Percentiles rank a stretch among this genome's conserved stretches.
These are phyloP conservation scores for Pristionchus fissidentatus DNA, from an alignment of 2,888 invertebrate species.

Conservation along the genomic window DNA sequence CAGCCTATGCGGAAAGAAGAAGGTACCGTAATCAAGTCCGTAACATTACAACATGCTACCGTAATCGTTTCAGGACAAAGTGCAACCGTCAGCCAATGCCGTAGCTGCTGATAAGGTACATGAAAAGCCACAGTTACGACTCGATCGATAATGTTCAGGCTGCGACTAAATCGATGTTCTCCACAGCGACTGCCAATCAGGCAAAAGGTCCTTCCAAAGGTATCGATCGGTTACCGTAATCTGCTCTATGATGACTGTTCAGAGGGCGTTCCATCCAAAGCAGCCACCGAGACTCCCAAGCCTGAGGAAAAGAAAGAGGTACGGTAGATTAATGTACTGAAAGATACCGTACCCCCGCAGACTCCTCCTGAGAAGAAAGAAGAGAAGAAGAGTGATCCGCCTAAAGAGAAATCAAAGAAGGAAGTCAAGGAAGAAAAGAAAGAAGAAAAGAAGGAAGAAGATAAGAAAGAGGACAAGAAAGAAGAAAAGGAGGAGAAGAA, in stretches of 20 bases:
- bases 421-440: not conserved
- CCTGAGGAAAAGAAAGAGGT: conserved; percentile 19
- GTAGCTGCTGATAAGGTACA: conserved; percentile 32
- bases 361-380: conserved; percentile 11
- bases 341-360: not conserved
- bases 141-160: not conserved
- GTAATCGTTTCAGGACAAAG: not conserved
- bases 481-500: conserved; percentile 12
- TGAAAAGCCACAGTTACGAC: not conserved
- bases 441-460: not conserved
- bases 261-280: not conserved
- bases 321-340: not conserved
- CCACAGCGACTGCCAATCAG: not conserved
- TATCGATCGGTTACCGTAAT: not conserved
- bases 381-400: conserved; percentile 5
- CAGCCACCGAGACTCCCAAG: conserved; percentile 1
- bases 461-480: not conserved
- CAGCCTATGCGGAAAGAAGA: conserved; percentile 12
- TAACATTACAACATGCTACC: too few species aligned
- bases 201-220: not conserved
- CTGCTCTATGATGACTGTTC: not conserved
- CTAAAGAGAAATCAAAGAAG: conserved; percentile 13
- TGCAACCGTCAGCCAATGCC: conserved; percentile 6
- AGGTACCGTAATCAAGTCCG: not conserved
- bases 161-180: conserved; percentile 22